Base-by-base conservation (phyloP, 2,113 vertebrate species). In the Rhynchopsitta pachyrhyncha region DNA sequence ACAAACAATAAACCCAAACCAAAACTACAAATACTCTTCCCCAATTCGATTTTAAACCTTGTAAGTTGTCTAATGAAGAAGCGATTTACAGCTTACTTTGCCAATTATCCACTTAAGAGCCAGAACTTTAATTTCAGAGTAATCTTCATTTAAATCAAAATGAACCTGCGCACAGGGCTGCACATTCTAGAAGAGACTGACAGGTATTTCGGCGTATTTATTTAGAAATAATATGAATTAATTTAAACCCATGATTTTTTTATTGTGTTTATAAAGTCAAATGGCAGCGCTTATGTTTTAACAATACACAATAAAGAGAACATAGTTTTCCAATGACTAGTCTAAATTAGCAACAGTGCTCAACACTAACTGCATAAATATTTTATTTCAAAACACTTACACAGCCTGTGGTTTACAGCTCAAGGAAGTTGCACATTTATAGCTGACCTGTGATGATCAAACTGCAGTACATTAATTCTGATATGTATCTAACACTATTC, bases 361-460 rank as follows among this genome's bases (percentile, higher is more conserved):
- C 69, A 97, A 92, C 3, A 46, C 17, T 88, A 94, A 89, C 80
- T 41, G 29, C 62, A 95, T 95, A 87, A 94, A 93, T 96, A 94
- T 93, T 97, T 96, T 90, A 97, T 93, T 88, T 39, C 41, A 75
- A 83, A 95, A 89, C 63, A 90, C 86, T 96, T 81, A 88, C n/a
- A 81, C 33, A 79, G 89, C 49, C 88, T 52, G 39, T 81, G 47
- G 80, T 94, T 96, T 95, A 76, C 53, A 94, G 69, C 76, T 85
- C 55, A 85, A 87, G 73, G 62, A 94, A 86, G 76, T 5, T 68
- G 76, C 25, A 55, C 70, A 28, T 89, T 87, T 92, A 63, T 20
- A 87, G 81, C 14, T 82, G 63, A 93, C 82, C 74, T 76, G n/a
- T 52, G 64, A 77, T 85, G 57, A 89, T 82, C 73, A 95, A 95